These are phyloP conservation scores for Tetheella fluctuosa DNA, from an alignment of 2,888 invertebrate genomes.

Conservation along the genomic window DNA sequence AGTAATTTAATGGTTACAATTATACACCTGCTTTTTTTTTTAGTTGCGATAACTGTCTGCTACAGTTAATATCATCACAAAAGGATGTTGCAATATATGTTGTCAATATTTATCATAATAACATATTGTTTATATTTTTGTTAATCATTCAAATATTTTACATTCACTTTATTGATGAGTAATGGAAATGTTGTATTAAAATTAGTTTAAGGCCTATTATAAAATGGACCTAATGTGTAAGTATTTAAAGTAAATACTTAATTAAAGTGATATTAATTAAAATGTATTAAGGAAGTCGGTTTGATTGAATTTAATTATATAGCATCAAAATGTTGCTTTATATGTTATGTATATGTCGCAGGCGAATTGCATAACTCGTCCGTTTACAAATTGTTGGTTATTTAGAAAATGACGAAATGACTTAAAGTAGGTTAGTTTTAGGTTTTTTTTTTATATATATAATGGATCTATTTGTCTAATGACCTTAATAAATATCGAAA, in stretches of 20 bases:
- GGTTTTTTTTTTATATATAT: too few relatives aligned
- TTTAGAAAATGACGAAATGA: too few relatives aligned
- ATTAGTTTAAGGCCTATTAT: constrained; percentile 3
- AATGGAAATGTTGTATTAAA: constrained; percentile 4
- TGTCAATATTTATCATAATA: background rate
- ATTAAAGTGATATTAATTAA: constrained; percentile 5
- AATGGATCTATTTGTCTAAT: too few relatives aligned
- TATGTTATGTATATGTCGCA: constrained; percentile 27
- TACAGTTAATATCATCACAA: background rate
- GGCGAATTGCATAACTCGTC: too few relatives aligned
- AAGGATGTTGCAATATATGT: background rate
- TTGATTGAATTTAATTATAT: constrained; percentile 23
- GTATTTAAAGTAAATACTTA: background rate
- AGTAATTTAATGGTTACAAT: too few relatives aligned
- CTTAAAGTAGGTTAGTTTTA: too few relatives aligned
- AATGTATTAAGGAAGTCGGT: background rate
- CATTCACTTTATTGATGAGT: background rate
- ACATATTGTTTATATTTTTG: constrained; percentile 9
- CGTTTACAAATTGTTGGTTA: too few relatives aligned
- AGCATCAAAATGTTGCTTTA: constrained; percentile 34
- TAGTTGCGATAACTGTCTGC: background rate
- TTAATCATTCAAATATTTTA: constrained; percentile 12
- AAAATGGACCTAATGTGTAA: constrained; percentile 10
- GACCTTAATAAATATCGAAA: too few relatives aligned
- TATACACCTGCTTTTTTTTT: background rate